Evolutionary conservation across 2,113 vertebrate species (phyloP).

Genomic region (Ceratotherium simum): DNA sequence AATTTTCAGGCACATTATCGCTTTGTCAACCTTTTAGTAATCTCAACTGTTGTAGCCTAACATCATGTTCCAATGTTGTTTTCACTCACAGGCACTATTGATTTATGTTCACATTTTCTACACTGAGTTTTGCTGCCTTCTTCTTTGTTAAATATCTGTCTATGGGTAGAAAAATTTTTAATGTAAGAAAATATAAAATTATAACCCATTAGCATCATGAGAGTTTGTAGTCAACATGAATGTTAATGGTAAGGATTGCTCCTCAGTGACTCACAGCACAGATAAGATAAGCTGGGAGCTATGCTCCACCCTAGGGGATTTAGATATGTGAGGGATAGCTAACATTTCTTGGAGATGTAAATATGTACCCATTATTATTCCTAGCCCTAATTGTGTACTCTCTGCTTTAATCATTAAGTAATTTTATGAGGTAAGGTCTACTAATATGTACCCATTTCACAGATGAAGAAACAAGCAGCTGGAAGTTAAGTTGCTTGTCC

Average conservation of each 20-base stretch:
- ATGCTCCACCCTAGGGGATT: background rate
- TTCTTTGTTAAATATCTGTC: background rate
- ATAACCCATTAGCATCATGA: background rate
- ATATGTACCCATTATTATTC: background rate
- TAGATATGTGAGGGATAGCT: background rate
- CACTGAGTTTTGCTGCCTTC: background rate
- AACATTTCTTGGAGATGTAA: background rate
- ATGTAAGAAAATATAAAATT: constrained; percentile 29
- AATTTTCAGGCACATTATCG: background rate
- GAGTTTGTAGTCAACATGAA: background rate
- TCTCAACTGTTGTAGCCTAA: background rate
- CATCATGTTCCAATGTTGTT: background rate
- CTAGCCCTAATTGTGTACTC: background rate
- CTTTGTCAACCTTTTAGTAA: background rate
- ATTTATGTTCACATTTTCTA: background rate
- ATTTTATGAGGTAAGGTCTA: background rate
- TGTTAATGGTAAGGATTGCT: background rate
- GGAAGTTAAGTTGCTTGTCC: background rate
- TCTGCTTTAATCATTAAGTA: background rate
- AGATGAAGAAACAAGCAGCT: constrained; percentile 20
- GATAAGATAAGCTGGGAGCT: constrained; percentile 20
- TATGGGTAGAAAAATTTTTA: background rate
- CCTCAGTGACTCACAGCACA: constrained; percentile 28
- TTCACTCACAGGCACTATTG: background rate
- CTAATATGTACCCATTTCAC: background rate